These are phyloP conservation scores for Condylura cristata DNA, from an alignment of 2,113 vertebrate species.

Conservation along the genomic window DNA sequence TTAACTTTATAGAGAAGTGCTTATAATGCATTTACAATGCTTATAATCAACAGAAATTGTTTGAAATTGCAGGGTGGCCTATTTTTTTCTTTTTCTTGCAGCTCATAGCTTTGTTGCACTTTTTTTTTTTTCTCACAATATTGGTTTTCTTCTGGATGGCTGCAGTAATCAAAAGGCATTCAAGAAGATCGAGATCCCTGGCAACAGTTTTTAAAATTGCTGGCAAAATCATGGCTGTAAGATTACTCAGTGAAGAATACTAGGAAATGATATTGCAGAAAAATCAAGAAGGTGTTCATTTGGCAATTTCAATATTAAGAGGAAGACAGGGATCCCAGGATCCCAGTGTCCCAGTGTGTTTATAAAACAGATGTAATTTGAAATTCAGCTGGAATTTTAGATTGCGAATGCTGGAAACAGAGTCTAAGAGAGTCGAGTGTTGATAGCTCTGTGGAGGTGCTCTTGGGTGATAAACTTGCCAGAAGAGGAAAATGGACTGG, in stretches of 20 bases:
- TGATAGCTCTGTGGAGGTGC: not conserved
- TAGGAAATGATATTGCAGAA: slow-evolving; percentile 90
- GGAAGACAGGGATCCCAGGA: slow-evolving; percentile 88
- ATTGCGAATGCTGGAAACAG: not conserved
- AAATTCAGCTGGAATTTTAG: slow-evolving; percentile 70
- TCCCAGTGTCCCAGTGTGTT: slow-evolving; percentile 85
- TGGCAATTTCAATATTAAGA: slow-evolving; percentile 85
- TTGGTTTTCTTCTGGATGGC: not conserved
- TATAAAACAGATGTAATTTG: slow-evolving; percentile 59
- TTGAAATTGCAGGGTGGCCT: not conserved
- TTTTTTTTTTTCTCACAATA: not conserved
- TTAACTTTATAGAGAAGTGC: slow-evolving; percentile 38
- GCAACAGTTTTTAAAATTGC: not conserved
- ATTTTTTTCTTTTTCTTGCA: slow-evolving; percentile 37
- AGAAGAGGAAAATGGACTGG: not conserved
- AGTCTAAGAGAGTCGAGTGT: not conserved
- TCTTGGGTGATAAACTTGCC: not conserved
- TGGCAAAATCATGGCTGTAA: slow-evolving; percentile 81
- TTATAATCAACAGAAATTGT: slow-evolving; percentile 56
- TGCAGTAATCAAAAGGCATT: slow-evolving; percentile 41
- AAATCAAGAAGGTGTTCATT: slow-evolving; percentile 90
- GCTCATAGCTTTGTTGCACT: not conserved
- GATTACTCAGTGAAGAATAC: slow-evolving; percentile 89
- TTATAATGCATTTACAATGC: slow-evolving; percentile 23
- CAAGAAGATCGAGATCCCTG: not conserved